These are phyloP conservation scores for Brachionus paranguensis DNA, from an alignment of 1,140 invertebrate genomes.

Conservation along the genomic window DNA sequence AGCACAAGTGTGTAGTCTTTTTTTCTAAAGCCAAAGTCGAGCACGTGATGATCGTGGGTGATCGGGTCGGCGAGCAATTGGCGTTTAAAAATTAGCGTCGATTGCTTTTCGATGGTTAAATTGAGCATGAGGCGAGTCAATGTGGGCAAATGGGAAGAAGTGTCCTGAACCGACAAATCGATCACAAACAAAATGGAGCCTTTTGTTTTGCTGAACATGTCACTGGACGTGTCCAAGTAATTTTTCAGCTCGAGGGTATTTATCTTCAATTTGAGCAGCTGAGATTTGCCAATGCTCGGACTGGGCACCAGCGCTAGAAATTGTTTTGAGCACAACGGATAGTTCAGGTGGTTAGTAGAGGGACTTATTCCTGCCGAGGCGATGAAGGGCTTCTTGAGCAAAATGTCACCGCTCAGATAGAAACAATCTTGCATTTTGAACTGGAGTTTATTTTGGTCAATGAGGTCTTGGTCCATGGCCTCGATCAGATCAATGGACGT, in stretches of 20 bases:
- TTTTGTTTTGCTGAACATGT: background rate
- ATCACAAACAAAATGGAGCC: background rate
- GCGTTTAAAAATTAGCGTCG: background rate
- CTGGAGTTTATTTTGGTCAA: background rate
- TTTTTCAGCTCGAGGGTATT: background rate
- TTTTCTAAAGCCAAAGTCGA: background rate
- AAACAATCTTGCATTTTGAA: constrained; percentile 37
- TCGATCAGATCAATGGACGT: constrained; percentile 2
- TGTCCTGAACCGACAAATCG: background rate
- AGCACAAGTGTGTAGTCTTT: background rate
- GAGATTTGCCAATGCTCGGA: background rate
- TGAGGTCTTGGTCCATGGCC: background rate
- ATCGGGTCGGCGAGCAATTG: background rate
- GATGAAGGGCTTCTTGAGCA: constrained; percentile 23
- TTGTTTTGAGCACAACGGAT: constrained; percentile 2
- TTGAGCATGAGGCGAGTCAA: background rate
- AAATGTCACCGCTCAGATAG: background rate
- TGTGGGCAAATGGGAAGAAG: background rate
- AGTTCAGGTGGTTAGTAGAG: background rate
- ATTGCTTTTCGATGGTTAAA: background rate
- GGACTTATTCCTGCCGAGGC: background rate
- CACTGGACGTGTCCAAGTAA: constrained; percentile 12
- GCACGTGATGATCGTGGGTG: background rate
- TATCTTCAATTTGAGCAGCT: background rate
- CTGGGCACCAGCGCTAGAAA: background rate